Evolutionary conservation across 2,888 invertebrate species (phyloP).

Genomic region (Acanthosepion esculentum): DNA sequence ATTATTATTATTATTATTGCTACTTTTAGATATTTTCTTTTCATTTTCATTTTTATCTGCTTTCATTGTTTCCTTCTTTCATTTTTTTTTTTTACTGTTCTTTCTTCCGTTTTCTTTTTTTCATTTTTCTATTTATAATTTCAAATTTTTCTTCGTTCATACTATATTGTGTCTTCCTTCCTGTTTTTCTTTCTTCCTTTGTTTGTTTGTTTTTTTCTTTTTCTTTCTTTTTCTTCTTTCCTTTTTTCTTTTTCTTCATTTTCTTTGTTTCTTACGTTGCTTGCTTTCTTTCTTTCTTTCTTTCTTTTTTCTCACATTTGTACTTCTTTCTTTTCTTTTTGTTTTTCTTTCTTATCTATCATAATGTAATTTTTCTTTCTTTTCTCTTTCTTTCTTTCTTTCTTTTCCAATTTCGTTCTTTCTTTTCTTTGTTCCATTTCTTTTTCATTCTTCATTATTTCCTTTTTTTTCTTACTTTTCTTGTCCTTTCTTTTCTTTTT

Average conservation of each 20-base stretch:
- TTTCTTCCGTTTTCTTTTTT: too few relatives aligned
- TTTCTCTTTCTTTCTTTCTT: not conserved
- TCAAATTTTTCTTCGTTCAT: not conserved
- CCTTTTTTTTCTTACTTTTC: not conserved
- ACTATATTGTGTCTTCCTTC: not conserved
- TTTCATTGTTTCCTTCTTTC: too few relatives aligned
- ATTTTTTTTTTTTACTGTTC: too few relatives aligned
- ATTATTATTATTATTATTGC: too few relatives aligned
- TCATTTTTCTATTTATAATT: not conserved
- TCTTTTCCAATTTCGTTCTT: too few relatives aligned
- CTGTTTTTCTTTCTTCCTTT: not conserved
- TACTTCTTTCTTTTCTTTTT: too few relatives aligned
- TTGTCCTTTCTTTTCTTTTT: not conserved
- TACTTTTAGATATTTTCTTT: too few relatives aligned
- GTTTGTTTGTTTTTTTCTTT: too few relatives aligned
- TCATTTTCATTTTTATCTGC: too few relatives aligned
- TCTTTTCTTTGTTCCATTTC: not conserved
- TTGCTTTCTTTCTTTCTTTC: rapidly evolving
- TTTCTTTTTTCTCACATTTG: too few relatives aligned
- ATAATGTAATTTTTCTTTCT: too few relatives aligned
- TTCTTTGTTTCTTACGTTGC: not conserved
- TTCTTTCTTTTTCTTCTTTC: rapidly evolving
- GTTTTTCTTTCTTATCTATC: not conserved
- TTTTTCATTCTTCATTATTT: not conserved
- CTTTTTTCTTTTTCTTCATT: too few relatives aligned